phyloP scores from a whole-genome alignment of 2,113 vertebrate genomes.

The Sialia sialis region DNA sequence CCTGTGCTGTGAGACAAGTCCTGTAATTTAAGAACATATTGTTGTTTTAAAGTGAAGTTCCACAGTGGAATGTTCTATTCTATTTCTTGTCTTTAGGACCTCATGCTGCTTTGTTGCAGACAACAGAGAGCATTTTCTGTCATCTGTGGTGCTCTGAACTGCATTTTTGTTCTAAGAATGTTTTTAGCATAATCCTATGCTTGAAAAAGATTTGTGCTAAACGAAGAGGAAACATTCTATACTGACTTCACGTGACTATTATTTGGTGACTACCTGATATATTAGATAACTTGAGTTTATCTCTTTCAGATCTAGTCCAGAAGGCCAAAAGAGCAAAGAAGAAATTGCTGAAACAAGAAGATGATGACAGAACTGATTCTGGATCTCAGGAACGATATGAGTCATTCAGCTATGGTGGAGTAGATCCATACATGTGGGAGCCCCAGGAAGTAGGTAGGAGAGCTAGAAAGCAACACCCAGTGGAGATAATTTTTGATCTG shows the following conservation, averaged over 20 bases:
- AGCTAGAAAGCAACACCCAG: background rate
- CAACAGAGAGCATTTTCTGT: background rate
- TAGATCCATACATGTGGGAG: constrained; percentile 98
- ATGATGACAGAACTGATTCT: constrained; percentile 82
- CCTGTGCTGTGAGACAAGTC: background rate
- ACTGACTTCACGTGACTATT: background rate
- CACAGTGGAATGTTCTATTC: background rate
- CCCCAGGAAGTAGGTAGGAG: constrained; percentile 93
- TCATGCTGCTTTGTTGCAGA: background rate
- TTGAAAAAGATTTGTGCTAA: background rate
- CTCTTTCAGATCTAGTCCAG: constrained; percentile 83
- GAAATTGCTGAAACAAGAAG: constrained; percentile 88
- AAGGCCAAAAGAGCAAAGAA: constrained; percentile 96
- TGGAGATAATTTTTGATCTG: background rate
- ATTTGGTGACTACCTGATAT: fast-evolving
- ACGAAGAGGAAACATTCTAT: background rate
- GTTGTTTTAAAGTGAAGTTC: background rate
- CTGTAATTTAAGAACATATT: background rate
- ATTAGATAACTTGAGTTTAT: background rate
- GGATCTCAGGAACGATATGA: constrained; percentile 82
- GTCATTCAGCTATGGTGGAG: constrained; percentile 91
- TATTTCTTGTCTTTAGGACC: background rate
- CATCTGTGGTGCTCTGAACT: background rate
- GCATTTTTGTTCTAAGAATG: background rate
- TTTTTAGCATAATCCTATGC: background rate